Conservation (phyloP, 2,113 vertebrate genomes). For the Tetrax tetrax region DNA sequence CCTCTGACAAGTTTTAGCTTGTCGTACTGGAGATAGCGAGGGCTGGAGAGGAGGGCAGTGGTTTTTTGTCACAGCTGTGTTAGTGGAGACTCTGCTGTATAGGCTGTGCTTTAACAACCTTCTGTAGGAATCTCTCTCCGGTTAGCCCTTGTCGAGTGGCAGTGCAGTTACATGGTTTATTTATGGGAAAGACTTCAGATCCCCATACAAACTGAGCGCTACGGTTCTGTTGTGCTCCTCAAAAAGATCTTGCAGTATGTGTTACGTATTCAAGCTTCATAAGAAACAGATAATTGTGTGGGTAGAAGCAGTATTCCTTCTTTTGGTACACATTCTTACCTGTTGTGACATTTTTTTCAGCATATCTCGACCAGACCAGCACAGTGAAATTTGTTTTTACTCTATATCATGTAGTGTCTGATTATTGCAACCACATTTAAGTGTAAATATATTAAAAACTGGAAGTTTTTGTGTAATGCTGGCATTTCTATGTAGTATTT, state of each 20-base stretch:
- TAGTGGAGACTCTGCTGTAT: not conserved
- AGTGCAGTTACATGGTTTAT: not conserved
- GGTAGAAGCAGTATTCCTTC: not conserved
- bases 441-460: not conserved
- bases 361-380: not conserved
- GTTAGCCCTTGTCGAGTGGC: not conserved
- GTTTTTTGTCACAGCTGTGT: not conserved
- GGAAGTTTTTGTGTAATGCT: not conserved
- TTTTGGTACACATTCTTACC: not conserved
- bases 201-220: not conserved
- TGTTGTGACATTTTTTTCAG: not conserved
- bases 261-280: not conserved
- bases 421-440: not conserved
- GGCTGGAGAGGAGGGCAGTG: not conserved
- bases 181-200: not conserved
- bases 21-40: not conserved
- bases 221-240: not conserved
- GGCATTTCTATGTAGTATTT: not conserved
- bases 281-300: not conserved
- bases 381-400: not conserved
- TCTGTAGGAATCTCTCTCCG: not conserved
- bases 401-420: not conserved
- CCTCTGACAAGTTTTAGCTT: not conserved
- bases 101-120: not conserved
- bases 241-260: not conserved